Conservation (phyloP, 2,888 invertebrate genomes). For the Eristalinus aeneus region DNA sequence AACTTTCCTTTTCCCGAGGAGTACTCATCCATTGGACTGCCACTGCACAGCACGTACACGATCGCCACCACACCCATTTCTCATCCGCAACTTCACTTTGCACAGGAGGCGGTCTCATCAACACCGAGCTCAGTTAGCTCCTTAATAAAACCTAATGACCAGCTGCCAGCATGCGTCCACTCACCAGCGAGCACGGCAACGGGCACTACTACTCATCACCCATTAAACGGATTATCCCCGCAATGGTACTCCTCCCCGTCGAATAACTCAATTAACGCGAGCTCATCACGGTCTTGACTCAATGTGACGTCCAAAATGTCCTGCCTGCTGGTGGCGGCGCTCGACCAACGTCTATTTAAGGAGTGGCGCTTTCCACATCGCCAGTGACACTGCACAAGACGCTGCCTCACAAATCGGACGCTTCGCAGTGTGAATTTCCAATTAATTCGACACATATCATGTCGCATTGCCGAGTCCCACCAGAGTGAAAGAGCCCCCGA, state of each 20-base stretch:
- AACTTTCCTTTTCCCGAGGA: neutral
- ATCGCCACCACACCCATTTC: neutral
- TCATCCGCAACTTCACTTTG: neutral
- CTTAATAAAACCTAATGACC: neutral
- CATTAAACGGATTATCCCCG: neutral
- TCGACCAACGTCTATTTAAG: slow-evolving; percentile 58
- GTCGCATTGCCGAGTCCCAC: slow-evolving; percentile 56
- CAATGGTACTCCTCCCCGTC: neutral
- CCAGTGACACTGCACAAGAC: slow-evolving; percentile 26
- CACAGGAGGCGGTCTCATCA: neutral
- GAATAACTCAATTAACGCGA: slow-evolving; percentile 1
- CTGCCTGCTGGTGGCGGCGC: slow-evolving; percentile 51
- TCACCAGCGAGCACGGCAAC: neutral
- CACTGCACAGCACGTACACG: neutral
- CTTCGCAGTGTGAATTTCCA: slow-evolving; percentile 65
- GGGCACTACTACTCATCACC: neutral
- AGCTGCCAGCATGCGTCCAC: neutral
- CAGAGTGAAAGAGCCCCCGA: neutral
- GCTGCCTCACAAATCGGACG: slow-evolving; percentile 51
- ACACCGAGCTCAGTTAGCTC: neutral
- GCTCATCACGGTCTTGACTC: slow-evolving; percentile 29
- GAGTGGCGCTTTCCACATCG: slow-evolving; percentile 67
- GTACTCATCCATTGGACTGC: neutral
- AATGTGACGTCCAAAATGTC: slow-evolving; percentile 59
- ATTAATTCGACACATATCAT: slow-evolving; percentile 71